These are phyloP conservation scores for Pontoporia blainvillei DNA, from an alignment of 2,113 vertebrate species.

Conservation along the genomic window DNA sequence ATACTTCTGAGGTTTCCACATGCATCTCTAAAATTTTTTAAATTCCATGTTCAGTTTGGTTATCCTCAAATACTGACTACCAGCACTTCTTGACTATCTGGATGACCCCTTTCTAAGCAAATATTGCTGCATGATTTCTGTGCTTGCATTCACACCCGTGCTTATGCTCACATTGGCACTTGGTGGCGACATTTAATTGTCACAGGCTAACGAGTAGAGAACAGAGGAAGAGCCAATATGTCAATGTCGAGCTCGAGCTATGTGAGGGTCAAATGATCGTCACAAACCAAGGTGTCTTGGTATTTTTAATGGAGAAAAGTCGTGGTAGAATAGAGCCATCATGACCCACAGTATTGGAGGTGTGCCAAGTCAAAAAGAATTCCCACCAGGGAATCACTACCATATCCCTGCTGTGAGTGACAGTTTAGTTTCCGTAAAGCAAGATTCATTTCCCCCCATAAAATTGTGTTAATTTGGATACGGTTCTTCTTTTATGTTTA, in stretches of 20 bases:
- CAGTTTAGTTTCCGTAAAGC: not conserved
- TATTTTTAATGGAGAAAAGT: not conserved
- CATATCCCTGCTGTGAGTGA: not conserved
- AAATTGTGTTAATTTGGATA: constrained; percentile 19
- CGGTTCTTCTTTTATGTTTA: not conserved
- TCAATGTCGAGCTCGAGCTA: not conserved
- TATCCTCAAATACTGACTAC: not conserved
- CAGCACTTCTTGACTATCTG: not conserved
- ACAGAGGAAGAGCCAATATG: not conserved
- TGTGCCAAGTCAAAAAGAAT: not conserved
- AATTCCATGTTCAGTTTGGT: not conserved
- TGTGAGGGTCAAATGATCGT: not conserved
- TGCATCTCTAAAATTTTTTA: not conserved
- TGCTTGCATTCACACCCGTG: not conserved
- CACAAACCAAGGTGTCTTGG: not conserved
- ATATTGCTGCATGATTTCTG: not conserved
- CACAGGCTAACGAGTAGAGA: not conserved
- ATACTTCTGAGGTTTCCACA: not conserved
- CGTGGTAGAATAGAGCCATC: no score
- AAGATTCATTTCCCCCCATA: not conserved
- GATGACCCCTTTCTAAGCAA: not conserved
- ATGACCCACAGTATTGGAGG: not conserved
- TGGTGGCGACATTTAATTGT: not conserved
- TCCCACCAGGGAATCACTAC: not conserved
- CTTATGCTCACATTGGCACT: not conserved